Percentiles rank a stretch among this genome's conserved stretches.
These are phyloP conservation scores for Etia nguti DNA, from an alignment of 2,113 vertebrate species.

Conservation along the genomic window DNA sequence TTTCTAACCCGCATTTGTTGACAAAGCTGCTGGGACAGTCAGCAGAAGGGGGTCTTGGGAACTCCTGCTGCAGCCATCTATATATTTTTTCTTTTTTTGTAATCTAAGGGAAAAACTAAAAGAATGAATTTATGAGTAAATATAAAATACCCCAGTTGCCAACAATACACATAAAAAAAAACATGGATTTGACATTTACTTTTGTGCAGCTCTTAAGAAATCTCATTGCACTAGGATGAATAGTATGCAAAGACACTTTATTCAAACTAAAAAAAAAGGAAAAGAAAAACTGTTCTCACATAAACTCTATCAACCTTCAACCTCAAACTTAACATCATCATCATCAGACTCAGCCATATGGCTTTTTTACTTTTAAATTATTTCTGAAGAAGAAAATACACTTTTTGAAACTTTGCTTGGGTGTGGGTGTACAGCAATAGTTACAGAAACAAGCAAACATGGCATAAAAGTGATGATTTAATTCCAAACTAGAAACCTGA, in stretches of 20 bases:
- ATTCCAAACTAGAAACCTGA: background rate
- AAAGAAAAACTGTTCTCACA: background rate
- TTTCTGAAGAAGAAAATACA: background rate
- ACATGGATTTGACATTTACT: background rate
- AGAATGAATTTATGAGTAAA: slow-evolving; percentile 41
- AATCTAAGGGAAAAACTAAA: slow-evolving; percentile 12
- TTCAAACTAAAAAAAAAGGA: background rate
- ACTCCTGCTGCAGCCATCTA: slow-evolving; percentile 5
- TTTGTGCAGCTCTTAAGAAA: background rate
- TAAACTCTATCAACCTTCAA: background rate
- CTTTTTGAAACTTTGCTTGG: background rate
- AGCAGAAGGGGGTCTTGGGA: slow-evolving; percentile 31
- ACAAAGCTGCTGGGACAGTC: slow-evolving; percentile 55
- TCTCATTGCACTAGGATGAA: background rate
- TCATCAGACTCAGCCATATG: background rate
- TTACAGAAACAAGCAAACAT: background rate
- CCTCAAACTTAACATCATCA: background rate
- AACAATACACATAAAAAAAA: background rate
- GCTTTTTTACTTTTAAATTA: background rate
- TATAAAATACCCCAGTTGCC: background rate
- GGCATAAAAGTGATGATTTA: background rate
- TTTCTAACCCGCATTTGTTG: slow-evolving; percentile 44
- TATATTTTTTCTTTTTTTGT: background rate
- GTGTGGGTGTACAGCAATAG: background rate
- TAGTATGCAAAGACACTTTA: background rate